Conservation (phyloP, 92 coral and sea anemone species). For the Actinernus sp. region DNA sequence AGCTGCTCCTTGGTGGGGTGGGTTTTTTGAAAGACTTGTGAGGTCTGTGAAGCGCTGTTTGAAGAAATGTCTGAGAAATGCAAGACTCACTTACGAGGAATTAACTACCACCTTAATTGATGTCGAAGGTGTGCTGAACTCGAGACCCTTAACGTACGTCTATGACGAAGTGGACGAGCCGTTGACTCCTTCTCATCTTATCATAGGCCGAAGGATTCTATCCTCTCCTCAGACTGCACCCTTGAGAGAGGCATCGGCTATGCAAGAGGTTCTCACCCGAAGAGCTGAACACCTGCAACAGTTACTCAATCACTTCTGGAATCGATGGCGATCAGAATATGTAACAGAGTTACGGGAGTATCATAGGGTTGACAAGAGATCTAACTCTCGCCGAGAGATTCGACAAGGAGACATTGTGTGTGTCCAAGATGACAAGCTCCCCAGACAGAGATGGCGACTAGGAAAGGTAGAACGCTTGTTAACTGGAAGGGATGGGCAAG, state of each 20-base stretch:
- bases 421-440: too few relatives aligned
- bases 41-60: conserved; percentile 53
- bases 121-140: conserved; percentile 46
- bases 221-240: conserved; percentile 22
- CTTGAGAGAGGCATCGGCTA: conserved; percentile 12
- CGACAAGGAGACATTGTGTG: too few relatives aligned
- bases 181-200: conserved; percentile 70
- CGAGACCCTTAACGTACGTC: conserved; percentile 56
- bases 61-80: conserved; percentile 44
- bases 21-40: conserved; percentile 56
- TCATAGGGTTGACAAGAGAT: too few relatives aligned
- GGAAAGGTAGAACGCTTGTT: too few relatives aligned
- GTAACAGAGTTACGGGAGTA: too few relatives aligned
- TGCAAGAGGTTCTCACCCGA: too few relatives aligned
- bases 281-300: too few relatives aligned
- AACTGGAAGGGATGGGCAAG: too few relatives aligned
- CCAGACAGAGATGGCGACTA: too few relatives aligned
- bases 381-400: too few relatives aligned
- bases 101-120: conserved; percentile 36
- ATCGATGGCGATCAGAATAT: not conserved
- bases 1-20: conserved; percentile 72
- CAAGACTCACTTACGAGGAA: conserved; percentile 58
- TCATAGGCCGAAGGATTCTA: conserved; percentile 47
- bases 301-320: too few relatives aligned
- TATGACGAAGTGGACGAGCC: conserved; percentile 55